phyloP scores from a whole-genome alignment of 2,888 invertebrate genomes.

The Nemotelus pantherinus region DNA sequence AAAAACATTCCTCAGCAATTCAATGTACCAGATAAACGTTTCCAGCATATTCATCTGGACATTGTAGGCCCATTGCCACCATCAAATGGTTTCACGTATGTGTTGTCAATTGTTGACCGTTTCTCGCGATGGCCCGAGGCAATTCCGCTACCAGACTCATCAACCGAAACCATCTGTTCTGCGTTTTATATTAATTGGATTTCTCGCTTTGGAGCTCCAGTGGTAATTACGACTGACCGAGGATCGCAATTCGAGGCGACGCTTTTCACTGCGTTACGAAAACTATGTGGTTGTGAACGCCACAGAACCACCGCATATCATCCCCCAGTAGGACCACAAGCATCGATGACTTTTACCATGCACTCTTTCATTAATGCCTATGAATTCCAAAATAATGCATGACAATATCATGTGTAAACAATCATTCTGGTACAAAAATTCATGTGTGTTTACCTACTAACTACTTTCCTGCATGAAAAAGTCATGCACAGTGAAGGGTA shows the following conservation, averaged over 20 bases:
- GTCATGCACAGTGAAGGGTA: no score
- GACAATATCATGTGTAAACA: no score
- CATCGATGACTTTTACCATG: no score
- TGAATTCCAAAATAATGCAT: no score
- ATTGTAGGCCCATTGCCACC: background rate
- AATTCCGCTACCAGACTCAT: background rate
- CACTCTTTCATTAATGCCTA: no score
- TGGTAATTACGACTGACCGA: no score
- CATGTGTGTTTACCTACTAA: no score
- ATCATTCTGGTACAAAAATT: no score
- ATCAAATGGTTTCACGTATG: background rate
- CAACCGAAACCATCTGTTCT: background rate
- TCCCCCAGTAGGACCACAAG: no score
- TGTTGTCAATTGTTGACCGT: background rate
- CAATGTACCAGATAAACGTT: background rate
- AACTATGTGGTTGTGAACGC: background rate
- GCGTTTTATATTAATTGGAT: background rate
- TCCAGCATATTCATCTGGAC: background rate
- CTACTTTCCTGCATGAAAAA: no score
- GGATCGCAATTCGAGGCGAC: background rate
- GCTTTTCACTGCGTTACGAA: background rate
- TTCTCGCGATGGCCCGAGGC: background rate
- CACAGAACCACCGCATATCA: no score
- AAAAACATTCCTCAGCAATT: background rate
- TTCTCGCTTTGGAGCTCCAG: background rate